Percentiles rank a stretch among this genome's conserved stretches.
Evolutionary conservation across 1,140 invertebrate species (phyloP).

Genomic region (Philotrypesis tridentata): DNA sequence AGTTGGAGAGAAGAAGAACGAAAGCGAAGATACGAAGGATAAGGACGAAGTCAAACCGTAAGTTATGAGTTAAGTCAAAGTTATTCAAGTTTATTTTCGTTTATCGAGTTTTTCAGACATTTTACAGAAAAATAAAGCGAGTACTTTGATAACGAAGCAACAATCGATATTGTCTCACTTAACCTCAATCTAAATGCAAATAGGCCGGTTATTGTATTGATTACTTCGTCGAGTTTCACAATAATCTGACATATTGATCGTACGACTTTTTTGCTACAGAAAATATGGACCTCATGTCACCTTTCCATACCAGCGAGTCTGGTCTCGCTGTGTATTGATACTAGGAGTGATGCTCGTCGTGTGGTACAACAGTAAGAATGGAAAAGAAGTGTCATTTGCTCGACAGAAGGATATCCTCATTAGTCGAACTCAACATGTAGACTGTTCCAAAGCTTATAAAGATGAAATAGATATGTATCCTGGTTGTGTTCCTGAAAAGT

Average conservation of each 20-base stretch:
- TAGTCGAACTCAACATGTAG: conserved; percentile 76
- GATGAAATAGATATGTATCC: conserved; percentile 75
- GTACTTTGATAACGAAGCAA: background rate
- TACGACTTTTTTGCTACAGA: conserved; percentile 54
- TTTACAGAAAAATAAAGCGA: background rate
- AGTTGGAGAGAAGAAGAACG: conserved; percentile 40
- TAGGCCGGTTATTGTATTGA: conserved; percentile 2
- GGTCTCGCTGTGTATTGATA: conserved; percentile 72
- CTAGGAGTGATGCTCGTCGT: conserved; percentile 74
- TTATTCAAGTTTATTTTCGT: background rate
- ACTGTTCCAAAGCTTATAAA: conserved; percentile 78
- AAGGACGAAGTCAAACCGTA: conserved; percentile 47
- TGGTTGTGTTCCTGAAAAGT: conserved; percentile 83
- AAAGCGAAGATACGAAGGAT: background rate
- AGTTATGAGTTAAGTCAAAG: conserved; percentile 12
- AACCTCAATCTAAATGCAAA: background rate
- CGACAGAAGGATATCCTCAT: conserved; percentile 77
- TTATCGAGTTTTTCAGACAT: background rate
- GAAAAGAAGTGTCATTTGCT: conserved; percentile 77
- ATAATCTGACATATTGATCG: background rate
- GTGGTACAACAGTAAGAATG: conserved; percentile 79
- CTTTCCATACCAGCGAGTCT: conserved; percentile 71
- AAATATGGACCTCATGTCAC: conserved; percentile 70
- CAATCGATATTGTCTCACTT: background rate
- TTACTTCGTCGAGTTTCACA: background rate